Base-by-base conservation (phyloP, 2,797 vertebrate genomes). In the Prionace glauca region DNA sequence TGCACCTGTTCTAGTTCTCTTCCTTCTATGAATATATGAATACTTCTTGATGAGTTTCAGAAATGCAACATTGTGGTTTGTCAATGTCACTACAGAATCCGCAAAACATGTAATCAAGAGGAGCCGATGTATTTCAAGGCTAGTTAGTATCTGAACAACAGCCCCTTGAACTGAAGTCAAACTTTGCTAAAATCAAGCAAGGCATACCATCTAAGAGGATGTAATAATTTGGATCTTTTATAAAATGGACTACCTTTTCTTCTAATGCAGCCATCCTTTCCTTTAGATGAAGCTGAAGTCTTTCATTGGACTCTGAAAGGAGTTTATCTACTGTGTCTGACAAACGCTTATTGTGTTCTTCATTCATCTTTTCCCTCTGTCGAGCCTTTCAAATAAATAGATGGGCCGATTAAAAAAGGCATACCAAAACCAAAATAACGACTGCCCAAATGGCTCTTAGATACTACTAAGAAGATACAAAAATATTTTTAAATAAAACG, bases 281-380 rank as follows among this genome's bases (percentile, higher is more conserved):
- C 96, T 99, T 99, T 29, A 99, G 98, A 96, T 99, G 99, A 67
- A 99, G 99, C 96, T 99, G 99, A 18, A 99, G 98, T 96, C 99
- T 98, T 97, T 99, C 99, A 4, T 99, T 99, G 86, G 99, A 99
- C 96, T 99, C 99, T 0, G 99, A 99, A 1, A 99, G 98, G 12
- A 99, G 98, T 96, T 98, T 99, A 97, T 99, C 99, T 69, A 99
- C 99, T 0, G 99, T 99, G 96, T 99, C 99, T 0, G 99, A 99
- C 95, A 99, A 97, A 45, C 99, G 99, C 96, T 98, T 99, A 96
- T 99, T 99, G 96, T 99, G 99, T 87, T 99, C 99, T 96, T 99
- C 99, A 1, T 99, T 99, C 99, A 99, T 99, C 97, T 99, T 99
- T 96, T 99, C 99, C 96, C 99, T 97, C 97, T 99, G 99, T 69